A percentile compares a stretch with the other conserved stretches of the same genome.
Conservation (phyloP, 2,888 invertebrate genomes). For the Plusia festucae region DNA sequence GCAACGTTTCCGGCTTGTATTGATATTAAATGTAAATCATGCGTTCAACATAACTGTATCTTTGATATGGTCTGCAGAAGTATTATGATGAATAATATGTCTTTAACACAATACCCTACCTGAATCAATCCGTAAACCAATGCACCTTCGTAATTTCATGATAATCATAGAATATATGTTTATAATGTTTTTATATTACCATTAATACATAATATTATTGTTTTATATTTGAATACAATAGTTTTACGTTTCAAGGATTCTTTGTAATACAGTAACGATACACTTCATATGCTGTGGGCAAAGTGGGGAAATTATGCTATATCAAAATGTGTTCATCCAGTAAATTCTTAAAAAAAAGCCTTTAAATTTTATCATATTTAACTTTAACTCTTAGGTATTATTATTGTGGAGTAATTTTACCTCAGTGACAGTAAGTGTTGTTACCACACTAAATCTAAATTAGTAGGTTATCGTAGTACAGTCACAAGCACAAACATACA, state of each 20-base stretch:
- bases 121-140: conserved; percentile 13
- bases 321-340: neutral
- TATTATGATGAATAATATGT: neutral
- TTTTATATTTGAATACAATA: conserved; percentile 62
- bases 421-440: too few relatives aligned
- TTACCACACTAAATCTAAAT: too few relatives aligned
- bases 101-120: neutral
- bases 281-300: conserved; percentile 3
- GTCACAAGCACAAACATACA: too few relatives aligned
- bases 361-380: too few relatives aligned
- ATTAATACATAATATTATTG: conserved; percentile 40
- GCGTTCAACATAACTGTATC: too few relatives aligned
- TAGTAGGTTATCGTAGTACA: too few relatives aligned
- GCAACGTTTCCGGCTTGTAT: too few relatives aligned
- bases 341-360: too few relatives aligned
- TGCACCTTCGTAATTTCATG: conserved; percentile 23
- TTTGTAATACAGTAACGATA: conserved; percentile 22
- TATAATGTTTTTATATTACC: conserved; percentile 35
- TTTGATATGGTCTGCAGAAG: too few relatives aligned
- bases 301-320: neutral
- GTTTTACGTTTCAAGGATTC: conserved; percentile 41
- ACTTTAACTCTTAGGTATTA: too few relatives aligned
- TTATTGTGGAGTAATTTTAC: too few relatives aligned
- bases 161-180: conserved; percentile 26
- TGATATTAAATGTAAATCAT: too few relatives aligned